phyloP scores from a whole-genome alignment of 2,797 vertebrate genomes.

The Distichodus sexfasciatus region DNA sequence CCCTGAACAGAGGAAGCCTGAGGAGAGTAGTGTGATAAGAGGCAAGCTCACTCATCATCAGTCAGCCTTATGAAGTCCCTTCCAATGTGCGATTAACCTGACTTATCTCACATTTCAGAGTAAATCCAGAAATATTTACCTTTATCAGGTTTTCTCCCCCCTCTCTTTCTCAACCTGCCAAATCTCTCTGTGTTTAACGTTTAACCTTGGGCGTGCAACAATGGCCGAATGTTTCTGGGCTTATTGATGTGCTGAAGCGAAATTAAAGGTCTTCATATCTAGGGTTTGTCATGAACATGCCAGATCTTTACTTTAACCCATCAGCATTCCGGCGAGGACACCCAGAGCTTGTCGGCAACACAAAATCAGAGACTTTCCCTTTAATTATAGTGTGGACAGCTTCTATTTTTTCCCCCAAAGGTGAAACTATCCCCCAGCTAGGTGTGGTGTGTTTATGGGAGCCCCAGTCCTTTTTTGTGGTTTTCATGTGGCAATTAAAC shows the following conservation, averaged over 20 bases:
- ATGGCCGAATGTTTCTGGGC: too few species aligned
- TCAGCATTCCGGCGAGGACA: slow-evolving; percentile 41
- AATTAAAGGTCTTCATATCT: slow-evolving; percentile 21
- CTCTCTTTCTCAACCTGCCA: slow-evolving; percentile 23
- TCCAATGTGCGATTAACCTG: slow-evolving; percentile 39
- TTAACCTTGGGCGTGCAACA: slow-evolving; percentile 16
- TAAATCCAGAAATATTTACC: slow-evolving; percentile 36
- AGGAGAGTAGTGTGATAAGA: slow-evolving; percentile 43
- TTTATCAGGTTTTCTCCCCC: slow-evolving; percentile 20
- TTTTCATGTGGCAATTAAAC: slow-evolving; percentile 84
- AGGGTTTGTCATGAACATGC: slow-evolving; percentile 11
- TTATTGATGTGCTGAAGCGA: background rate
- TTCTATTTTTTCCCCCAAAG: slow-evolving; percentile 67
- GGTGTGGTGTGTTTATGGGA: slow-evolving; percentile 80
- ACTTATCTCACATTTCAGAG: slow-evolving; percentile 38
- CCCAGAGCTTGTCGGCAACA: slow-evolving; percentile 33
- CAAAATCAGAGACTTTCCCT: slow-evolving; percentile 70
- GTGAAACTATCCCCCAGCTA: slow-evolving; percentile 80
- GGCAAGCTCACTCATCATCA: slow-evolving; percentile 36
- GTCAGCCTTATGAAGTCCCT: slow-evolving; percentile 35
- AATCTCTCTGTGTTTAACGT: slow-evolving; percentile 21
- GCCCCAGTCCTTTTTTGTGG: slow-evolving; percentile 80
- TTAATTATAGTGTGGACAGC: slow-evolving; percentile 84
- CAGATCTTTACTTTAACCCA: slow-evolving; percentile 27
- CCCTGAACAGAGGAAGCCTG: slow-evolving; percentile 36